These are phyloP conservation scores for Drosophila teissieri DNA, from an alignment of 1,140 invertebrate species.

Conservation along the genomic window DNA sequence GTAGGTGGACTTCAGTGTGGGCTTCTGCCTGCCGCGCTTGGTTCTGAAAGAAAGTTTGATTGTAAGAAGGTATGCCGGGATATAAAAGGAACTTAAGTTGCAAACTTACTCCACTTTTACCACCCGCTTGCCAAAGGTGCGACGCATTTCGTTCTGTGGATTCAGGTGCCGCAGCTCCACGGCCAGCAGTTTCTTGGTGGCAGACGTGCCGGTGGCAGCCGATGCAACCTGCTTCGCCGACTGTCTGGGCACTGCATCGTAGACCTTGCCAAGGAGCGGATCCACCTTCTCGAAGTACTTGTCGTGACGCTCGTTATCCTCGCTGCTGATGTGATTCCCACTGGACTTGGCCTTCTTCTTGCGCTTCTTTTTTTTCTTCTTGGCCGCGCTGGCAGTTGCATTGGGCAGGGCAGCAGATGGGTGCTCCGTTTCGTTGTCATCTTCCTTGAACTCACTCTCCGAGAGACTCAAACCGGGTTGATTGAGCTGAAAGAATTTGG, in stretches of 20 bases:
- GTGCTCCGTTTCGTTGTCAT: constrained; percentile 88
- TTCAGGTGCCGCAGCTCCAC: constrained; percentile 92
- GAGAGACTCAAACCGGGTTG: constrained; percentile 86
- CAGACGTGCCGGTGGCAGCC: constrained; percentile 13
- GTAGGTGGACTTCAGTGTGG: constrained; percentile 87
- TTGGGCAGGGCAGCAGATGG: constrained; percentile 85
- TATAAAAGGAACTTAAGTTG: not conserved
- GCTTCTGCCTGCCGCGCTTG: constrained; percentile 86
- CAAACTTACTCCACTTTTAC: constrained; percentile 85
- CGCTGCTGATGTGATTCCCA: constrained; percentile 86
- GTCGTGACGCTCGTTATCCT: constrained; percentile 86
- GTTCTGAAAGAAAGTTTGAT: constrained; percentile 84
- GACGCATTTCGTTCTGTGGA: constrained; percentile 92
- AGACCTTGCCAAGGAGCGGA: constrained; percentile 67
- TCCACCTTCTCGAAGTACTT: constrained; percentile 76
- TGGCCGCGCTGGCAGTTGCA: constrained; percentile 66
- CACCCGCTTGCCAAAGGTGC: constrained; percentile 93
- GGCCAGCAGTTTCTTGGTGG: constrained; percentile 86
- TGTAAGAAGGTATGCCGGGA: no score
- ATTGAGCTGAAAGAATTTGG: constrained; percentile 85
- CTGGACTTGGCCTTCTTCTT: constrained; percentile 86
- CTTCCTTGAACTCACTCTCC: constrained; percentile 90
- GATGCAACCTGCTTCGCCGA: constrained; percentile 40
- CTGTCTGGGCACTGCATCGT: constrained; percentile 63
- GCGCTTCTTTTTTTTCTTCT: constrained; percentile 89